A percentile compares a stretch with the other conserved stretches of the same genome.
Evolutionary conservation across 2,797 vertebrate species (phyloP).

Genomic region (Echeneis naucrates): DNA sequence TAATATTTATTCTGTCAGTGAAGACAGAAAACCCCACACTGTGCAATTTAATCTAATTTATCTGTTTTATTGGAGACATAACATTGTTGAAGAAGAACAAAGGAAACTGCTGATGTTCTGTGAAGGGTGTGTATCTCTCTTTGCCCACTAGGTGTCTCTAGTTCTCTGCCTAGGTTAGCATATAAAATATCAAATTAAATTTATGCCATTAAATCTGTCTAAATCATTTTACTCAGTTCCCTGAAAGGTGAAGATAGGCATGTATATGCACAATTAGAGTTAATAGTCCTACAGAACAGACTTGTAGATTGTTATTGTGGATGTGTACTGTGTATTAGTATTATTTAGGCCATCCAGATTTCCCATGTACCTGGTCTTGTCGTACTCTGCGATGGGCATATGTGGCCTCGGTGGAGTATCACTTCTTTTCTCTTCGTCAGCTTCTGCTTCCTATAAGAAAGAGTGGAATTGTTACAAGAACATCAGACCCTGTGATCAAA

Average conservation of each 20-base stretch:
- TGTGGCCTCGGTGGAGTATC: slow-evolving; percentile 22
- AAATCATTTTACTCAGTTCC: not conserved
- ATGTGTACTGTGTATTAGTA: not conserved
- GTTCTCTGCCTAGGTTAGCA: slow-evolving; percentile 17
- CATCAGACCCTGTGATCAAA: not conserved
- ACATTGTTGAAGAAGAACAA: slow-evolving; percentile 65
- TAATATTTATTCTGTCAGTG: not conserved
- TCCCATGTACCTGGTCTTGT: slow-evolving; percentile 74
- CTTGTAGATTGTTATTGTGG: not conserved
- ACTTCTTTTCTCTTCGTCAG: slow-evolving; percentile 12
- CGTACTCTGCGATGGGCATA: slow-evolving; percentile 38
- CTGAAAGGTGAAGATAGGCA: not conserved
- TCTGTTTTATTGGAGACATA: slow-evolving; percentile 24
- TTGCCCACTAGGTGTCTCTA: slow-evolving; percentile 78
- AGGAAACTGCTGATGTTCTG: slow-evolving; percentile 46
- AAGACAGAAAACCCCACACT: not conserved
- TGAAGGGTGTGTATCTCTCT: slow-evolving; percentile 27
- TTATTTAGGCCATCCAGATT: not conserved
- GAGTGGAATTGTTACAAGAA: not conserved
- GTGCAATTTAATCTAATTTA: not conserved
- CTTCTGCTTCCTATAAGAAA: slow-evolving; percentile 66
- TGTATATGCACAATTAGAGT: not conserved
- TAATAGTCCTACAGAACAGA: not conserved
- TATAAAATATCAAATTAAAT: not conserved
- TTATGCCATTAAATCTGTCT: not conserved